phyloP scores from a whole-genome alignment of 1,140 invertebrate genomes.

The Platyura marginata region DNA sequence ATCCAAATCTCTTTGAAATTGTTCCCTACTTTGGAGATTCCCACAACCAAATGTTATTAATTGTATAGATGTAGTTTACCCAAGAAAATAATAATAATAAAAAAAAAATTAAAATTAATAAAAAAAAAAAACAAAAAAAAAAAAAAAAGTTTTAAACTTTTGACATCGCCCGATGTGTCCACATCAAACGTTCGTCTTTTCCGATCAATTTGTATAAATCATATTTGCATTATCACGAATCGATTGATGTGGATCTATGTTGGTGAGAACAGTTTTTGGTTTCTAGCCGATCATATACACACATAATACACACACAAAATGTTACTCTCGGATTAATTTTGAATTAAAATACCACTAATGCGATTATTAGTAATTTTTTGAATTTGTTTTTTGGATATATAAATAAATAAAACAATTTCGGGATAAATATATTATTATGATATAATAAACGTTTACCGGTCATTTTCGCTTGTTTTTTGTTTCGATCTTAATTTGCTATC shows the following conservation, averaged over 20 bases:
- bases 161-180: background rate
- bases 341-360: background rate
- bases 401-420: background rate
- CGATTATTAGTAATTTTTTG: background rate
- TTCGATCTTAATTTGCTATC: background rate
- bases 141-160: background rate
- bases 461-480: background rate
- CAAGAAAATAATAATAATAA: background rate
- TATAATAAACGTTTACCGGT: slow-evolving; percentile 2
- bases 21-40: too few species aligned
- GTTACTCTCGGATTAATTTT: slow-evolving; percentile 2
- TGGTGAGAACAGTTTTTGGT: slow-evolving; percentile 1
- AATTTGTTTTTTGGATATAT: background rate
- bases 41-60: too few species aligned
- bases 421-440: background rate
- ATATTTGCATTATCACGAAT: too few species aligned
- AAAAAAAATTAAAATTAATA: too few species aligned
- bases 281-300: background rate
- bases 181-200: too few species aligned
- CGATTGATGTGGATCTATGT: background rate
- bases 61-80: background rate
- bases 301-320: background rate
- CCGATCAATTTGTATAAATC: too few species aligned
- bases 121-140: too few species aligned
- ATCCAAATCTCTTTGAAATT: too few species aligned